Evolutionary conservation across 2,888 invertebrate species (phyloP), one percentile per base, ranked within the genome.

Genomic region (Apodemia duryi): DNA sequence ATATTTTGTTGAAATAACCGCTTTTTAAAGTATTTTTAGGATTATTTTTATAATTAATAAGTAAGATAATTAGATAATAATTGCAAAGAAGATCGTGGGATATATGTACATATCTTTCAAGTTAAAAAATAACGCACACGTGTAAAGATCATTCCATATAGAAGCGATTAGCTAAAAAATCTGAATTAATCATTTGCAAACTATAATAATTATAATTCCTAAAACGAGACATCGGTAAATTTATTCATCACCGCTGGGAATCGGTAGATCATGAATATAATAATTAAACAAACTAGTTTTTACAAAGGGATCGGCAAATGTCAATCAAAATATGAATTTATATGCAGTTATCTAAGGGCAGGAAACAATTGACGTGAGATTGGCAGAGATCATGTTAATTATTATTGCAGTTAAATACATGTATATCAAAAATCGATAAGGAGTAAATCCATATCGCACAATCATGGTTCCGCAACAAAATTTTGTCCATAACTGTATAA

Each of bases 261-360:
- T 68, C 65, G 65, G 65, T 64, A 70, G 66, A 75, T 74, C 71
- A 60, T 64, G 67, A 68, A 80, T 82, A 82, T 54, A 83, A 85
- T 88, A 74, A 77, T 63, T 72, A 70, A 84, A 84, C 74, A 82
- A 76, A 73, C 63, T 76, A 86, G 87, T 88, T 74, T 68, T 85
- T 77, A 29, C 67, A 67, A 77, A 77, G 74, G 74, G 79, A 72
- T 79, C 69, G 71, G 66, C 77, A 78, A 75, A 80, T 75, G 88
- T 88, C 91, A 89, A 88, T 91, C 91, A 87, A 77, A 70, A 65
- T 68, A 69, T 81, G 73, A 82, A 82, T 82, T 80, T 80, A 76
- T 29, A 29, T 76, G 74, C 76, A 80, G 77, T 74, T 75, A 72
- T 76, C 75, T 54, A 10, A 54, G 21, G 28, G 11, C 10, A 28